Base-by-base conservation (phyloP, 2,888 invertebrate species). In the Asteroscopus sphinx region DNA sequence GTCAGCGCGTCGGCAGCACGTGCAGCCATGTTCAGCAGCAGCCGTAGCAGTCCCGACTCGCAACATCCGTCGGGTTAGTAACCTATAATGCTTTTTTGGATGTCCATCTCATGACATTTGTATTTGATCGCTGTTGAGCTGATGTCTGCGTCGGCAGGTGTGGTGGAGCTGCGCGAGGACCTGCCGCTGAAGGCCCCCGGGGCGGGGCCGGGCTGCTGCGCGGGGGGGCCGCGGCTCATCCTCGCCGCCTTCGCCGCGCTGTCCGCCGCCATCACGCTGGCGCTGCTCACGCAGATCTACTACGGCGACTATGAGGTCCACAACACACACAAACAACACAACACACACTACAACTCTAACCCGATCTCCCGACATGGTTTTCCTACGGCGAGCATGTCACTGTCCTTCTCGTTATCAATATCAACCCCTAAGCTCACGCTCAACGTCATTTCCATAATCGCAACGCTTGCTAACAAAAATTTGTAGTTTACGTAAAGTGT, bases 281-380 rank as follows among this genome's bases (percentile, higher is more conserved):
- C 97, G 33, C 93, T 98, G 46, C 92, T 96, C 61, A 90, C 96
- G 42, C 97, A 97, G 85, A 96, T 97, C 73, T 95, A 96, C 86
- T 96, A 96, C 80, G 96, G 97, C 2, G 96, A 96, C 80, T 96
- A 96, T 79, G 96, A 97, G 95, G 97, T 96, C n/a, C n/a, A n/a
- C n/a, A n/a, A n/a, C n/a, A n/a, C n/a, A n/a, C n/a, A n/a, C n/a
- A n/a, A n/a, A n/a, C n/a, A n/a, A n/a, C n/a, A n/a, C n/a, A n/a
- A n/a, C n/a, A n/a, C n/a, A n/a, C n/a, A n/a, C n/a, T n/a, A n/a
- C n/a, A n/a, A n/a, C n/a, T n/a, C n/a, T n/a, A n/a, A n/a, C n/a
- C n/a, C n/a, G n/a, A n/a, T n/a, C n/a, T n/a, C n/a, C n/a, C n/a
- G n/a, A n/a, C n/a, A n/a, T n/a, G n/a, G n/a, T n/a, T n/a, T n/a